These are phyloP conservation scores for Myotis findleyi DNA, from an alignment of 2,797 vertebrate species.

Conservation along the genomic window DNA sequence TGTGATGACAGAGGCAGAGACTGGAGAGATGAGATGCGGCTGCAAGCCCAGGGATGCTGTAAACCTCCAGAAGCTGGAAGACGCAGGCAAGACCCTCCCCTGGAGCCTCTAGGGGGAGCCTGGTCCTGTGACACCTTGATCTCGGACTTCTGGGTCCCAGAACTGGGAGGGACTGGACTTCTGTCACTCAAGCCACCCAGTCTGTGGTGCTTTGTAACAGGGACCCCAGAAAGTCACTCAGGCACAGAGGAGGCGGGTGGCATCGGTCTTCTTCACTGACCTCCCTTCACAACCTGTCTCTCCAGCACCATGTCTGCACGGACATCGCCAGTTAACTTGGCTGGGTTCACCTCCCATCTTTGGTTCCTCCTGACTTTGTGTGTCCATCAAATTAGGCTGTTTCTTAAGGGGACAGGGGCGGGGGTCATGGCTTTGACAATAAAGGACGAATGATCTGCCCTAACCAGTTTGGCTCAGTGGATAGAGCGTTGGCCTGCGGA, in stretches of 20 bases:
- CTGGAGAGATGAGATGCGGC: not conserved
- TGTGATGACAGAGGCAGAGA: not conserved
- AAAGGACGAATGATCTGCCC: not conserved
- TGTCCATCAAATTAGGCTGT: not conserved
- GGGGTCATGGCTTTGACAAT: not conserved
- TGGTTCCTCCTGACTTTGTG: not conserved
- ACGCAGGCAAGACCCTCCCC: not conserved
- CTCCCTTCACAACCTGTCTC: not conserved
- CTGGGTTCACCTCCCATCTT: not conserved
- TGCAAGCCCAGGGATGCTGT: not conserved
- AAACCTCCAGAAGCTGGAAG: not conserved
- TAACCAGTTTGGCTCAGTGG: too few species aligned
- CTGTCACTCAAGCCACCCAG: not conserved
- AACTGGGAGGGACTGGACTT: not conserved
- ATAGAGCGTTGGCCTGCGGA: too few species aligned
- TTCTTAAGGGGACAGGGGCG: not conserved
- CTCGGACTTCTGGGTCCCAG: not conserved
- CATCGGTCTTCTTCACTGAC: not conserved
- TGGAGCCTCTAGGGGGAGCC: not conserved
- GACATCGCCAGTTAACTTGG: rapidly evolving
- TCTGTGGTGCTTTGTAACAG: not conserved
- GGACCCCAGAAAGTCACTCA: not conserved
- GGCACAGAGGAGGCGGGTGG: not conserved
- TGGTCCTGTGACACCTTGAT: not conserved
- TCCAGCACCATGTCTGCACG: not conserved